Percentiles rank a stretch among this genome's conserved stretches.
Conservation (phyloP, 2,888 invertebrate genomes). For the Digitonthophagus gazella region DNA sequence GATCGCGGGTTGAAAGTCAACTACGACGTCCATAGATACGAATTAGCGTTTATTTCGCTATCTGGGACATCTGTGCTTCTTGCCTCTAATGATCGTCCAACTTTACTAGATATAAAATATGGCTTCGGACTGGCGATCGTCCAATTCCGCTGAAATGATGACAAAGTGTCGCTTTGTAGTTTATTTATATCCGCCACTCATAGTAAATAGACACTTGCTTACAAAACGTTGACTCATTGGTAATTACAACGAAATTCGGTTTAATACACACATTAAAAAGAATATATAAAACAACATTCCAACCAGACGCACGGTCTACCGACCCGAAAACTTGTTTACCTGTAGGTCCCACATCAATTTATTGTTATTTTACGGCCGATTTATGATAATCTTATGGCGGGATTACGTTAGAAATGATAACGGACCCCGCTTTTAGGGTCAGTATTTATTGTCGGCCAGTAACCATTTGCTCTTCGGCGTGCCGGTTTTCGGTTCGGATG, state of each 20-base stretch:
- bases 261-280: too few species aligned
- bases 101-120: background rate
- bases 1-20: too few species aligned
- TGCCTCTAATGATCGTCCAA: background rate
- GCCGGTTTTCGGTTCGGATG: background rate
- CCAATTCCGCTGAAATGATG: background rate
- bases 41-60: background rate
- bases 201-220: background rate
- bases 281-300: too few species aligned
- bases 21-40: too few species aligned
- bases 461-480: background rate
- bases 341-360: conserved; percentile 9
- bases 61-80: background rate
- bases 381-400: conserved; percentile 12
- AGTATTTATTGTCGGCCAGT: background rate
- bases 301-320: too few species aligned
- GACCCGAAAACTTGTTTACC: background rate
- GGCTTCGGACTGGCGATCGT: background rate
- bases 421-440: background rate
- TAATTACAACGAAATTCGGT: background rate
- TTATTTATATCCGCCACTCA: background rate
- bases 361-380: conserved; percentile 13
- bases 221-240: background rate
- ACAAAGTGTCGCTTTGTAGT: background rate
- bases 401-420: conserved; percentile 16